Percentiles rank a stretch among this genome's conserved stretches.
These are phyloP conservation scores for Sepioteuthis lessoniana DNA, from an alignment of 2,888 invertebrate species.

Conservation along the genomic window DNA sequence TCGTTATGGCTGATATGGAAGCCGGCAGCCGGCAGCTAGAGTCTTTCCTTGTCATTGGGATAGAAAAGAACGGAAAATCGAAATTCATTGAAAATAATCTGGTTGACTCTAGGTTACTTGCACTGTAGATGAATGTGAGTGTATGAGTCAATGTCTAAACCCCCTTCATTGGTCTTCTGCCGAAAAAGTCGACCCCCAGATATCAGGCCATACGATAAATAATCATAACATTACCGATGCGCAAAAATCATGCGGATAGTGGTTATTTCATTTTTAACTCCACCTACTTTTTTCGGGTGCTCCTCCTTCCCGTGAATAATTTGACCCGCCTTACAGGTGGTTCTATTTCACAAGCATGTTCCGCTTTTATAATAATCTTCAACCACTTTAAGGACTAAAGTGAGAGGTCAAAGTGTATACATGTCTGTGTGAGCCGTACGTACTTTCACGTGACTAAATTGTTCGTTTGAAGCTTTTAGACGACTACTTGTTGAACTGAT, in stretches of 20 bases:
- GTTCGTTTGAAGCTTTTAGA: too few species aligned
- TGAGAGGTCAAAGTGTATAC: too few species aligned
- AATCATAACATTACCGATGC: conserved; percentile 33
- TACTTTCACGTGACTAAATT: too few species aligned
- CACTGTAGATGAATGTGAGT: background rate
- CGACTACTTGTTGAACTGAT: too few species aligned
- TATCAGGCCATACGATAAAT: conserved; percentile 8
- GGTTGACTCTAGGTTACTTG: background rate
- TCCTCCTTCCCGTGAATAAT: background rate
- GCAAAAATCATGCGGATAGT: background rate
- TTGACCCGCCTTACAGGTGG: background rate
- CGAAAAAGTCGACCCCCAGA: conserved; percentile 25
- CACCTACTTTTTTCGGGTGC: background rate
- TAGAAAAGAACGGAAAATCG: background rate
- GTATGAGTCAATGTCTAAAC: background rate
- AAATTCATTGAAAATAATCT: background rate
- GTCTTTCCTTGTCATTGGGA: too few species aligned
- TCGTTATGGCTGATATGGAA: too few species aligned
- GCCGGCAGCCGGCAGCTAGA: too few species aligned
- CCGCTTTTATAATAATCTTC: background rate
- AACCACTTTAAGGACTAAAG: background rate
- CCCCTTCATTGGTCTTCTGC: conserved; percentile 13
- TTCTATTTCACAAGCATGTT: background rate
- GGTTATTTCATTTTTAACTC: background rate
- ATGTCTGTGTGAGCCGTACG: too few species aligned